Evolutionary conservation across 2,113 vertebrate species (phyloP).

Genomic region (Cottus gobio): DNA sequence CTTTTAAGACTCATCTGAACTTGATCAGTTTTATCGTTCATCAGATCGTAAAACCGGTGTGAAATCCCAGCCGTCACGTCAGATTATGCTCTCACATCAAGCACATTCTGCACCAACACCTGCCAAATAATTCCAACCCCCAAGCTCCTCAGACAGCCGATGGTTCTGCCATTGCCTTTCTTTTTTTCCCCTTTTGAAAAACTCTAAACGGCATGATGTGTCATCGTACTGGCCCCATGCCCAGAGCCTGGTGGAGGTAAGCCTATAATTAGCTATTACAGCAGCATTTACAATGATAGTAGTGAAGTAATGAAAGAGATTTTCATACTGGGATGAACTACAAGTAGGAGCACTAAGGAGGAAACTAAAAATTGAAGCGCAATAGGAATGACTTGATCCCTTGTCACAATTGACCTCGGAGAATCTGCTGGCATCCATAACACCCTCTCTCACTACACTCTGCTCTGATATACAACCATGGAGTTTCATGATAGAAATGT

Average conservation of each 20-base stretch:
- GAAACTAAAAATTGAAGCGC: neutral
- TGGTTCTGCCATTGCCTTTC: conserved; percentile 35
- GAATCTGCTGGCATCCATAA: conserved; percentile 37
- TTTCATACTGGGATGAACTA: neutral
- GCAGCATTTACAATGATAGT: conserved; percentile 8
- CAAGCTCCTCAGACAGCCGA: conserved; percentile 20
- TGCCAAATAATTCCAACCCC: conserved; percentile 4
- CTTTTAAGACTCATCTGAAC: neutral
- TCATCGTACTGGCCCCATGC: conserved; percentile 3
- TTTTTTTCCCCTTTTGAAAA: conserved; percentile 49
- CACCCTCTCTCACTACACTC: neutral
- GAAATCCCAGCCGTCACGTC: conserved; percentile 8
- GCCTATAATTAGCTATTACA: conserved; percentile 53
- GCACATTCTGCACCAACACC: neutral
- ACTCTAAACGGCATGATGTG: conserved; percentile 10
- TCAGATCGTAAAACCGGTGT: neutral
- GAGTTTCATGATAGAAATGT: neutral
- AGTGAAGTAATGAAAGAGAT: neutral
- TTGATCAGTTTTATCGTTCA: neutral
- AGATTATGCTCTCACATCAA: neutral
- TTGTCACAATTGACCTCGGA: neutral
- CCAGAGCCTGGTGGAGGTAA: conserved; percentile 9
- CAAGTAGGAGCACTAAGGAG: neutral
- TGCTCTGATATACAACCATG: neutral
- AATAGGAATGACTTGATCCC: neutral